Base-by-base conservation (phyloP, 2,113 vertebrate species). In the Nibea coibor region DNA sequence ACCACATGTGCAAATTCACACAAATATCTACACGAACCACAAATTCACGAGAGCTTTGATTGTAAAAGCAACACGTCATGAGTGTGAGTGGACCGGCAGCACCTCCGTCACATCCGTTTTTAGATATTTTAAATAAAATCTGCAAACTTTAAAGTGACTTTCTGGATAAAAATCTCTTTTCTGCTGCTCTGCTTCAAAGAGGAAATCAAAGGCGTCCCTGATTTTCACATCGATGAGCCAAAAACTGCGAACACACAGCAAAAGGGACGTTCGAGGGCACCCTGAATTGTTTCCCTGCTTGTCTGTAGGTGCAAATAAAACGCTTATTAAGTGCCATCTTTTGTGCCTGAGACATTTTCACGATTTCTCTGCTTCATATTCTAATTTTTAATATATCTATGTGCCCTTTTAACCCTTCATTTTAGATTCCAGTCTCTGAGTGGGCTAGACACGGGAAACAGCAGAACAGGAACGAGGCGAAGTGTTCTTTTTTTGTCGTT, bases 1-100 rank as follows among this genome's bases (percentile, higher is more conserved):
- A 57, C 5, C 5, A 82, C 22, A 4, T 74, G 87, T 79, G 73
- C 84, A 88, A 72, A 81, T 58, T 54, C 26, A 72, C 80, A 77
- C 56, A 74, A 61, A 79, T 75, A 71, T 57, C 45, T 35, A 76
- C 63, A 71, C 56, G 35, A 58, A 72, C 15, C 63, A 81, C 75
- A 72, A 59, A 54, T 57, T 64, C 72, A 87, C 70, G 45, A 47
- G 54, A 42, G 73, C 53, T 50, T 10, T 35, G 51, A 72, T n/a
- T 22, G 22, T 26, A 9, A 58, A 63, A 80, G 24, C 47, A 20
- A 7, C 51, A 31, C 22, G 7, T 43, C 1, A 50, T 16, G 24
- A 59, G 42, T 70, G 42, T 66, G 43, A 3, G 15, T 0, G 22
- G 12, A 22, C 14, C 4, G 26, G 0, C 47, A 7, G 31, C 1